Percentiles rank a stretch among this genome's conserved stretches.
phyloP scores from a whole-genome alignment of 2,797 vertebrate species.

The Sebastes cheni region DNA sequence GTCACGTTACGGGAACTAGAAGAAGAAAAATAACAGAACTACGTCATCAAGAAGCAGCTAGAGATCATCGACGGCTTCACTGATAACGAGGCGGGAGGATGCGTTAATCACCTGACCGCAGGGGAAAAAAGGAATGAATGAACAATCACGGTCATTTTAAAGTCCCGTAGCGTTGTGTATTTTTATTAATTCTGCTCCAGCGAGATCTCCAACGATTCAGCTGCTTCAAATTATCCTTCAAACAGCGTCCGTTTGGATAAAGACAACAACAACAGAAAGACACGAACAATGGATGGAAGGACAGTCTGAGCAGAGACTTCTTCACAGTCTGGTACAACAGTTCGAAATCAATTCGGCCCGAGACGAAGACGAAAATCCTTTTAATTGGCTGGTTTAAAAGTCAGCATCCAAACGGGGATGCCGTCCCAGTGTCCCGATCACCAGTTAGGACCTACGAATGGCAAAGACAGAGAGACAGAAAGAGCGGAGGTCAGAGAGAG shows the following conservation, averaged over 20 bases:
- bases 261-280: not conserved
- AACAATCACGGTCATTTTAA: not conserved
- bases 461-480: not conserved
- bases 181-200: not conserved
- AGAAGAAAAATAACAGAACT: not conserved
- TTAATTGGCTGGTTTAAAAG: not conserved
- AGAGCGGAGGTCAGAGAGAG: not conserved
- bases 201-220: not conserved
- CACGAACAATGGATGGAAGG: not conserved
- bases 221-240: not conserved
- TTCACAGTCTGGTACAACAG: not conserved
- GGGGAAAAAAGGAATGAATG: not conserved
- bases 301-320: not conserved
- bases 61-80: not conserved
- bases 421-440: conserved; percentile 17
- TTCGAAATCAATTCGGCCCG: not conserved
- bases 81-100: not conserved
- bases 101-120: not conserved
- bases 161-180: not conserved
- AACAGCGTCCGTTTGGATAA: fast-evolving
- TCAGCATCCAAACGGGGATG: not conserved
- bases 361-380: not conserved
- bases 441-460: conserved; percentile 47
- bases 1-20: not conserved
- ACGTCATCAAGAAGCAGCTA: not conserved